Conservation (phyloP, 2,113 vertebrate genomes). For the Rhinichthys klamathensis region DNA sequence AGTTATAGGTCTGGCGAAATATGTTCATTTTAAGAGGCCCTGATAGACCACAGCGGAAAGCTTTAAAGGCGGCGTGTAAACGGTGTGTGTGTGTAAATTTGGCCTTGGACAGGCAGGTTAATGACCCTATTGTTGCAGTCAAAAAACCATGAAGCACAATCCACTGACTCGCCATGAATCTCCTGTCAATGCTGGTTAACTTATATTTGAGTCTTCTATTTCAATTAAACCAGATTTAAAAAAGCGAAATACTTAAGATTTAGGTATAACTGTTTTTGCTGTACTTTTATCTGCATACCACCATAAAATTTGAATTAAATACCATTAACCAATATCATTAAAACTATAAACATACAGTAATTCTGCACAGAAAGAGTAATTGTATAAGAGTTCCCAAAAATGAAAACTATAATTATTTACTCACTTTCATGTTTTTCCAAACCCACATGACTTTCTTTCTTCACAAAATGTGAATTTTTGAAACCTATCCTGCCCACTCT, state of each 20-base stretch:
- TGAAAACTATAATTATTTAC: neutral
- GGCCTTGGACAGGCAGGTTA: constrained; percentile 55
- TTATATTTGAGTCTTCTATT: neutral
- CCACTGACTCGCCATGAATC: constrained; percentile 45
- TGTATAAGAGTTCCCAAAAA: neutral
- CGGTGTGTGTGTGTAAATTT: constrained; percentile 56
- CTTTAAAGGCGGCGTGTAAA: constrained; percentile 52
- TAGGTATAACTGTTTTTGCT: neutral
- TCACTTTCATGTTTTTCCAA: neutral
- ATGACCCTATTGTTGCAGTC: constrained; percentile 54
- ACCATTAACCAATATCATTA: neutral
- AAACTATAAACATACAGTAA: neutral
- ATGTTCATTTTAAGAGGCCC: constrained; percentile 40
- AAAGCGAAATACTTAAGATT: neutral
- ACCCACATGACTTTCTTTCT: neutral
- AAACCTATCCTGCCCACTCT: neutral
- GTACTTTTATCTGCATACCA: neutral
- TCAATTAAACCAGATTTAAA: neutral
- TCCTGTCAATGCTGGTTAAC: neutral
- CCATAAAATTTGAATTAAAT: neutral
- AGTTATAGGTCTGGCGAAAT: constrained; percentile 50
- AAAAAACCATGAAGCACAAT: constrained; percentile 24
- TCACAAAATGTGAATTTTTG: neutral
- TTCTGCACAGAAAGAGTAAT: neutral
- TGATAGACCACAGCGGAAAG: constrained; percentile 46